A percentile compares a stretch with the other conserved stretches of the same genome.
Conservation (phyloP, 53 echinoderm and acorn worm genomes). For the Echinometra lucunter region DNA sequence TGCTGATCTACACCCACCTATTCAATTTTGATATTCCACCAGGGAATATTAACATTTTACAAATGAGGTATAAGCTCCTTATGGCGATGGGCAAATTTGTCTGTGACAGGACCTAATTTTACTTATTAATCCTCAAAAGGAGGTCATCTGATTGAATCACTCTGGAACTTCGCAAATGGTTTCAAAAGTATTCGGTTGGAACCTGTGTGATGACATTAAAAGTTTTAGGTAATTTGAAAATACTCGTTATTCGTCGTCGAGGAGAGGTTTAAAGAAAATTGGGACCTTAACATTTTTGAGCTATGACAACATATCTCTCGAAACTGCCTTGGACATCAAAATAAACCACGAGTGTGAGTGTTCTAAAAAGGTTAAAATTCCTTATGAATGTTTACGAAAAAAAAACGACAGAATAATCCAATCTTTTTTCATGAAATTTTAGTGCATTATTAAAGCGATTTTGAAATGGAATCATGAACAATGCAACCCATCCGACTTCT, state of each 20-base stretch:
- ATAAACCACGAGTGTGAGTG: no score
- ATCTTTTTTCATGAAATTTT: no score
- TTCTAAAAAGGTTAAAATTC: no score
- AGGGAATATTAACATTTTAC: not conserved
- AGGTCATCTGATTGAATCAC: not conserved
- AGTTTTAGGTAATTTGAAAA: not conserved
- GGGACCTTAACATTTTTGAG: not conserved
- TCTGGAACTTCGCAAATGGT: not conserved
- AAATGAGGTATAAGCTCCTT: not conserved
- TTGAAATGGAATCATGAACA: no score
- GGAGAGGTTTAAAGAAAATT: not conserved
- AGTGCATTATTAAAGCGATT: no score
- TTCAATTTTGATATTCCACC: not conserved
- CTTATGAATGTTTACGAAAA: no score
- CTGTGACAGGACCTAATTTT: not conserved
- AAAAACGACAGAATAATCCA: no score
- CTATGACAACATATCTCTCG: not conserved
- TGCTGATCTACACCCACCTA: not conserved
- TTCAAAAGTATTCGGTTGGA: not conserved
- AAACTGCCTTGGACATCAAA: not conserved
- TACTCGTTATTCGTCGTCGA: not conserved
- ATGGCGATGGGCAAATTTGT: not conserved
- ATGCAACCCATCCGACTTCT: no score
- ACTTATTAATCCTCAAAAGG: not conserved
- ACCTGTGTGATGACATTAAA: not conserved